Evolutionary conservation across 2,113 vertebrate species (phyloP).

Genomic region (Proteles cristata): DNA sequence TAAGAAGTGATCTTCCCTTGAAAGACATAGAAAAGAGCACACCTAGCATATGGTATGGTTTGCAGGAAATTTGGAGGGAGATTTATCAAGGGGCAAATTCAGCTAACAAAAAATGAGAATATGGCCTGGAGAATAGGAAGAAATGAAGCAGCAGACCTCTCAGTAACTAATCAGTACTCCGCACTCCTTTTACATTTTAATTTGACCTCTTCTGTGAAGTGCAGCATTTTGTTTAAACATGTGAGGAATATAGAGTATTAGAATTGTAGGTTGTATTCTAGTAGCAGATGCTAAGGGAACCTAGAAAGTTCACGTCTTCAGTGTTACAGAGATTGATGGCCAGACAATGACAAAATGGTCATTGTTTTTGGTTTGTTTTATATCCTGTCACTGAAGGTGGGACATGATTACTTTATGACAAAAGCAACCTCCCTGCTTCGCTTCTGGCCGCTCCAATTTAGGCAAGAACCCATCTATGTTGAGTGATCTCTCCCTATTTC

Average conservation of each 20-base stretch:
- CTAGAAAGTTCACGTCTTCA: not conserved
- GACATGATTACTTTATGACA: conserved; percentile 18
- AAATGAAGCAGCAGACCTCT: not conserved
- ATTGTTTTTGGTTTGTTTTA: not conserved
- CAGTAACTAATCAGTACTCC: not conserved
- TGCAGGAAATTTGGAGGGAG: not conserved
- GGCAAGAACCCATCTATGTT: not conserved
- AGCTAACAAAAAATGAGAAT: not conserved
- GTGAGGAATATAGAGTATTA: not conserved
- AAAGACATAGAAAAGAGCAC: not conserved
- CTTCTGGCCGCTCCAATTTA: conserved; percentile 26
- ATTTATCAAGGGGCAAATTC: not conserved
- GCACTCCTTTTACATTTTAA: not conserved
- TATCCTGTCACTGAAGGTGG: conserved; percentile 6
- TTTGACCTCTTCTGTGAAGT: not conserved
- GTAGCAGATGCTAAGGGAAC: not conserved
- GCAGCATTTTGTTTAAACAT: not conserved
- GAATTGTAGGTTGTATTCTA: not conserved
- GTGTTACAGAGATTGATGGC: not conserved
- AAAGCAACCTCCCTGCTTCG: conserved; percentile 11
- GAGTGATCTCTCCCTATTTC: conserved; percentile 18
- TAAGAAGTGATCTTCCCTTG: not conserved
- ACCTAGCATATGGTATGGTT: fast-evolving
- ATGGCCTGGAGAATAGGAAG: not conserved
- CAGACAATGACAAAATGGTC: not conserved